phyloP scores from a whole-genome alignment of 2,797 vertebrate genomes.

The Tadarida brasiliensis region DNA sequence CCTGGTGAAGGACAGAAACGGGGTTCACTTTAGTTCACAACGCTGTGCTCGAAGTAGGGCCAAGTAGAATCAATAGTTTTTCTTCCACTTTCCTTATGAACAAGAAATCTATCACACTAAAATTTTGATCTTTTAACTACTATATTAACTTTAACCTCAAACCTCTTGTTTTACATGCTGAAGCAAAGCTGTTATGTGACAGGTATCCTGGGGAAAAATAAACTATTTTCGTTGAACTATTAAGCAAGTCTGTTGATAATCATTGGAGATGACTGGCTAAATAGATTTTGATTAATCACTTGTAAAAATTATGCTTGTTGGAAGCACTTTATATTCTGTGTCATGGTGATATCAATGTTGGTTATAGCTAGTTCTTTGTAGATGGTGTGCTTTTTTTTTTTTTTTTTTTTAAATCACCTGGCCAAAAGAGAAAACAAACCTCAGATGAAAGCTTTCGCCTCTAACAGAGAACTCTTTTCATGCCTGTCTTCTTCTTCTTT shows the following conservation, averaged over 20 bases:
- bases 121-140: conserved; percentile 29
- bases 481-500: conserved; percentile 85
- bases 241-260: conserved; percentile 88
- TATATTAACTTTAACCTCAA: neutral
- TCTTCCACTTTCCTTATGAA: conserved; percentile 60
- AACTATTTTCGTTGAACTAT: conserved; percentile 86
- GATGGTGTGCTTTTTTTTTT: conserved; percentile 69
- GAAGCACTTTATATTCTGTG: conserved; percentile 90
- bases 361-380: conserved; percentile 85
- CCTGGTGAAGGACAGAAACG: neutral
- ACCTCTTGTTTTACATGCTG: conserved; percentile 73
- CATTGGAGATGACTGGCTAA: conserved; percentile 87
- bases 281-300: conserved; percentile 90
- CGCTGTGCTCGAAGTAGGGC: neutral
- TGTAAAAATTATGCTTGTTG: conserved; percentile 88
- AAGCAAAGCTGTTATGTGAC: conserved; percentile 78
- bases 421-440: conserved; percentile 92
- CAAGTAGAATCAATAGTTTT: conserved; percentile 74
- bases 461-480: conserved; percentile 88
- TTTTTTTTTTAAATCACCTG: conserved; percentile 93
- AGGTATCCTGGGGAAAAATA: conserved; percentile 65
- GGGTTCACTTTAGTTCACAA: neutral
- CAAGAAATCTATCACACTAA: conserved; percentile 66
- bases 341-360: conserved; percentile 89
- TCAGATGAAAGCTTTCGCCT: conserved; percentile 94